Percentiles rank a stretch among this genome's conserved stretches.
Conservation (phyloP, 2,113 vertebrate genomes). For the Brachyhypopomus gauderio region DNA sequence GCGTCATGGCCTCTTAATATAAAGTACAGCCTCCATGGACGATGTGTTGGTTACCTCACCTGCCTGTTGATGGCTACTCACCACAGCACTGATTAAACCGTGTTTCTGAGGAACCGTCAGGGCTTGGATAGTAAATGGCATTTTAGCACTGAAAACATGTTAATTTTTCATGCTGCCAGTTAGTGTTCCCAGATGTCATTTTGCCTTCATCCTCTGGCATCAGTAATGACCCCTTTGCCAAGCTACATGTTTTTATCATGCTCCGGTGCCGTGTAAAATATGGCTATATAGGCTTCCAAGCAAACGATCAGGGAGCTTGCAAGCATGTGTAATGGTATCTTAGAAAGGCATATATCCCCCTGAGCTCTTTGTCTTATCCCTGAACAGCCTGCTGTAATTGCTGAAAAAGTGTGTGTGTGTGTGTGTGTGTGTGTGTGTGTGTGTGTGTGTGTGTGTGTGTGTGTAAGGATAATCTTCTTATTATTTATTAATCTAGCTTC, state of each 20-base stretch:
- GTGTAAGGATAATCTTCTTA: slow-evolving; percentile 19
- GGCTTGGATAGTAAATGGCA: not conserved
- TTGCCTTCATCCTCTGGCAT: not conserved
- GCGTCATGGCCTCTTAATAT: not conserved
- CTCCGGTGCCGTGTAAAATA: not conserved
- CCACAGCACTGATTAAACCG: not conserved
- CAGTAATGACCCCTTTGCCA: not conserved
- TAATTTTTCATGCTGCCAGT: not conserved
- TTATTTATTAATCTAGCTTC: slow-evolving; percentile 50
- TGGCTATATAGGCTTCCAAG: not conserved
- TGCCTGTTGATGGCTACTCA: not conserved
- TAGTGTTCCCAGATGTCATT: not conserved
- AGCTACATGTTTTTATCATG: not conserved
- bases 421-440: no score
- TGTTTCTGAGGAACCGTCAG: not conserved
- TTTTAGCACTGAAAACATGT: not conserved
- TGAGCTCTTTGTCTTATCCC: slow-evolving; percentile 14
- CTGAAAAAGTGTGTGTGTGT: slow-evolving; percentile 2
- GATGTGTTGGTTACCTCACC: not conserved
- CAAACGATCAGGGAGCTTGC: not conserved
- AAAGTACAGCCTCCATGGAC: not conserved
- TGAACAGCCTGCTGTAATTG: slow-evolving; percentile 37
- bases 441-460: slow-evolving; percentile 17
- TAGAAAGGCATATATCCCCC: slow-evolving; percentile 4
- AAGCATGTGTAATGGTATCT: slow-evolving; percentile 10